Evolutionary conservation across 2,113 vertebrate genomes (phyloP).

Genomic region (Phoxinus phoxinus): DNA sequence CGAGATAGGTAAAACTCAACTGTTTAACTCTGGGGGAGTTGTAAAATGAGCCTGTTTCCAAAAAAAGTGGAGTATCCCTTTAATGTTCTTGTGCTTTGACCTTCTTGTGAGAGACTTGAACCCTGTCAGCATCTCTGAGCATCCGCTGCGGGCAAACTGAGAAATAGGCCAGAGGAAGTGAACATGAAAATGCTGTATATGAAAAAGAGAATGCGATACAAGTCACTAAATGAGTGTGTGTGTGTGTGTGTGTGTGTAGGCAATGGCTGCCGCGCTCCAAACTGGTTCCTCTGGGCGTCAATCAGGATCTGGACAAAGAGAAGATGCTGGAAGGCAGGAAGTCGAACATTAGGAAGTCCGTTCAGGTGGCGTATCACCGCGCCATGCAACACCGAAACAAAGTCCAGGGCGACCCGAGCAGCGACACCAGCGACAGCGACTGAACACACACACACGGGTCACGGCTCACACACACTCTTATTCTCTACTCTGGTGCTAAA

Average conservation of each 20-base stretch:
- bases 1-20: too few species aligned
- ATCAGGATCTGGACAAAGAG: conserved; percentile 97
- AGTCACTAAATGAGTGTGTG: not conserved
- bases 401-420: conserved; percentile 97
- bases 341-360: conserved; percentile 98
- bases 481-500: conserved; percentile 26
- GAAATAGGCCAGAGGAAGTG: conserved; percentile 50
- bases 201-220: not conserved
- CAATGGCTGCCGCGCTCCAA: conserved; percentile 98
- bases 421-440: conserved; percentile 88
- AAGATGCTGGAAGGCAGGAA: conserved; percentile 98
- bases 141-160: conserved; percentile 44
- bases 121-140: conserved; percentile 15
- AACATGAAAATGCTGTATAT: not conserved
- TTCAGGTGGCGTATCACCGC: conserved; percentile 96
- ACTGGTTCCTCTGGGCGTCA: conserved; percentile 93
- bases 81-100: not conserved
- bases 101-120: not conserved
- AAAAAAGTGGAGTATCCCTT: too few species aligned
- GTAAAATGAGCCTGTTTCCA: too few species aligned
- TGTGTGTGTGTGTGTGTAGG: conserved; percentile 73
- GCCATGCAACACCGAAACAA: conserved; percentile 99
- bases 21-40: too few species aligned
- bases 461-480: not conserved
- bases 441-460: conserved; percentile 27